Conservation (phyloP, 2,113 vertebrate genomes). For the Misgurnus mizolepis region DNA sequence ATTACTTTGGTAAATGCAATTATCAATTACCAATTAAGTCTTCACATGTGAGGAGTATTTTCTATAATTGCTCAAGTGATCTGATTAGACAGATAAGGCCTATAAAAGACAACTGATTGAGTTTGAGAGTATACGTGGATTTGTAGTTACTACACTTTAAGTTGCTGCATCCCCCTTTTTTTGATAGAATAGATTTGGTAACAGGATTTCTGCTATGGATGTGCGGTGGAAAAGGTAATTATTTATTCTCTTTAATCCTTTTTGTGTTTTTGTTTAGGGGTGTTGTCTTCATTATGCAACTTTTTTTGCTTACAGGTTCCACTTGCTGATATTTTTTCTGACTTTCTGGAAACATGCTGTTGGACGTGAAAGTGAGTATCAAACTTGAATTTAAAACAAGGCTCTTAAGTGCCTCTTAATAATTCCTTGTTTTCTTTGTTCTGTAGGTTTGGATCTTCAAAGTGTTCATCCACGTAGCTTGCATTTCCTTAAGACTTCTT, state of each 20-base stretch:
- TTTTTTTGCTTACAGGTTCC: background rate
- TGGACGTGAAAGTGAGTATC: background rate
- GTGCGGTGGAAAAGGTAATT: background rate
- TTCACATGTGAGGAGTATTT: background rate
- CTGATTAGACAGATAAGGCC: background rate
- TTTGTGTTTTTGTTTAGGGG: background rate
- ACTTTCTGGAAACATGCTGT: background rate
- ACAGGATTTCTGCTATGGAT: background rate
- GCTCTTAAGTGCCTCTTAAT: fast-evolving
- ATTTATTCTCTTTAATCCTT: too few relatives aligned
- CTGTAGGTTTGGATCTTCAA: background rate
- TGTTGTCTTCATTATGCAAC: fast-evolving
- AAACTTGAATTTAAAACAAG: background rate
- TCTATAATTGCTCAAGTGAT: background rate
- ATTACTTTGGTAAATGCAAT: background rate
- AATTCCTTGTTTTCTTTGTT: background rate
- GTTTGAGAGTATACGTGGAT: background rate
- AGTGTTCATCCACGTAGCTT: background rate
- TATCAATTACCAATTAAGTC: background rate
- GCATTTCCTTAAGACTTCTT: background rate
- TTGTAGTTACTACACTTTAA: background rate
- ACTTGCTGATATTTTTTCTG: background rate
- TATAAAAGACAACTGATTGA: background rate
- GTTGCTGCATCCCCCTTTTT: fast-evolving
- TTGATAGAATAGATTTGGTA: background rate